Evolutionary conservation across 2,888 invertebrate genomes (phyloP).

Genomic region (Chaitophorus viminalis): DNA sequence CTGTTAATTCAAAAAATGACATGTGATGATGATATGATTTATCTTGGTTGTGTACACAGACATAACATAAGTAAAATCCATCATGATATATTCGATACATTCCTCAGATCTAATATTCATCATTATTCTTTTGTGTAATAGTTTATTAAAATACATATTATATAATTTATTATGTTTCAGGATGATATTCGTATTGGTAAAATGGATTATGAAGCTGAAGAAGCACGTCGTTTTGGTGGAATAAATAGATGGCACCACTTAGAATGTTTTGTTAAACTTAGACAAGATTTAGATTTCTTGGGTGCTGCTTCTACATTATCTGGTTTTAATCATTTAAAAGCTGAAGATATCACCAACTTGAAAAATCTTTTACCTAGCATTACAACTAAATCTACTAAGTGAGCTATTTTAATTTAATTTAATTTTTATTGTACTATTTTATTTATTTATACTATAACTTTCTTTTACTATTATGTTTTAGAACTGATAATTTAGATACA

Average conservation of each 20-base stretch:
- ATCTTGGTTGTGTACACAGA: too few relatives aligned
- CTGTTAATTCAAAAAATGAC: too few relatives aligned
- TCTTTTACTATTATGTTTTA: constrained; percentile 12
- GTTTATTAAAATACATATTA: not conserved
- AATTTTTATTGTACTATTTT: constrained; percentile 1
- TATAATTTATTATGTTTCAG: constrained; percentile 67
- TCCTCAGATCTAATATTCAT: too few relatives aligned
- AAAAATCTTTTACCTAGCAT: constrained; percentile 74
- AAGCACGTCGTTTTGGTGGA: constrained; percentile 84
- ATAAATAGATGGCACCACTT: constrained; percentile 91
- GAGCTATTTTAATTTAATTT: constrained; percentile 51
- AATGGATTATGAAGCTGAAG: constrained; percentile 84
- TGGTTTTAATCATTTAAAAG: constrained; percentile 77
- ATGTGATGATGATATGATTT: too few relatives aligned
- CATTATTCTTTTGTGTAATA: not conserved
- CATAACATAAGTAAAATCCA: too few relatives aligned
- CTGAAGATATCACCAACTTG: constrained; percentile 77
- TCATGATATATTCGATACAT: too few relatives aligned
- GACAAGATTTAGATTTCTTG: constrained; percentile 79
- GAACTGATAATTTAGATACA: constrained; percentile 69
- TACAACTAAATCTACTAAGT: constrained; percentile 67
- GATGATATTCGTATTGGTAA: constrained; percentile 82
- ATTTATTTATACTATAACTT: constrained; percentile 64
- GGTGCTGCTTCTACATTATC: constrained; percentile 78
- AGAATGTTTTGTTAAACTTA: constrained; percentile 84